Percentiles rank a stretch among this genome's conserved stretches.
Conservation (phyloP, 2,888 invertebrate genomes). For the Teleiodes luculella region DNA sequence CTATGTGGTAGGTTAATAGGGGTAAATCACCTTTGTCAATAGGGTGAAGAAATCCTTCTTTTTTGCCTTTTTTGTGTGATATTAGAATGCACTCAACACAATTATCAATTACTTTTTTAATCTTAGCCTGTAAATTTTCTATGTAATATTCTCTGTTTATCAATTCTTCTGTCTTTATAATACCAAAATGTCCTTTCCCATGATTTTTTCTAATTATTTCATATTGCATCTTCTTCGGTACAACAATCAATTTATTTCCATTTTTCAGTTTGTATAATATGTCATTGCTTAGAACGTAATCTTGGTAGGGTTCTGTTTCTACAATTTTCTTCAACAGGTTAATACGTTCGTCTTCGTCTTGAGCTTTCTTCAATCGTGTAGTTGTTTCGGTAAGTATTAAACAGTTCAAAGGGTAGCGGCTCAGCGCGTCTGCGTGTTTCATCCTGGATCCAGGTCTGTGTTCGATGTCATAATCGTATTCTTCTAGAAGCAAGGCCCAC, state of each 20-base stretch:
- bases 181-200: slow-evolving; percentile 28
- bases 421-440: slow-evolving; percentile 30
- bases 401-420: slow-evolving; percentile 23
- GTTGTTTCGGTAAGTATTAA: slow-evolving; percentile 19
- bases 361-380: slow-evolving; percentile 23
- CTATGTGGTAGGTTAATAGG: slow-evolving; percentile 36
- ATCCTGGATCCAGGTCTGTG: slow-evolving; percentile 27
- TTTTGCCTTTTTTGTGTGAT: slow-evolving; percentile 27
- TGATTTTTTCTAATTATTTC: slow-evolving; percentile 20
- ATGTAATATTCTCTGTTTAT: slow-evolving; percentile 26
- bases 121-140: slow-evolving; percentile 19
- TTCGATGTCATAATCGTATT: slow-evolving; percentile 28
- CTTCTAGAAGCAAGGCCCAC: slow-evolving; percentile 28
- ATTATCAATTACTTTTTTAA: slow-evolving; percentile 16
- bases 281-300: slow-evolving; percentile 19
- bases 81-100: slow-evolving; percentile 24
- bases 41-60: slow-evolving; percentile 37
- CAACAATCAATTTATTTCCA: slow-evolving; percentile 11
- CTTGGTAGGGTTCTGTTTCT: slow-evolving; percentile 21
- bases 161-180: slow-evolving; percentile 25
- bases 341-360: slow-evolving; percentile 23
- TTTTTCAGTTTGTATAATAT: slow-evolving; percentile 2
- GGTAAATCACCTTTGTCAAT: slow-evolving; percentile 39
- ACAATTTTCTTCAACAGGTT: slow-evolving; percentile 21
- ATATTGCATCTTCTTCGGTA: slow-evolving; percentile 17